A percentile compares a stretch with the other conserved stretches of the same genome.
phyloP scores from a whole-genome alignment of 2,888 invertebrate species.

The Sicus ferrugineus region DNA sequence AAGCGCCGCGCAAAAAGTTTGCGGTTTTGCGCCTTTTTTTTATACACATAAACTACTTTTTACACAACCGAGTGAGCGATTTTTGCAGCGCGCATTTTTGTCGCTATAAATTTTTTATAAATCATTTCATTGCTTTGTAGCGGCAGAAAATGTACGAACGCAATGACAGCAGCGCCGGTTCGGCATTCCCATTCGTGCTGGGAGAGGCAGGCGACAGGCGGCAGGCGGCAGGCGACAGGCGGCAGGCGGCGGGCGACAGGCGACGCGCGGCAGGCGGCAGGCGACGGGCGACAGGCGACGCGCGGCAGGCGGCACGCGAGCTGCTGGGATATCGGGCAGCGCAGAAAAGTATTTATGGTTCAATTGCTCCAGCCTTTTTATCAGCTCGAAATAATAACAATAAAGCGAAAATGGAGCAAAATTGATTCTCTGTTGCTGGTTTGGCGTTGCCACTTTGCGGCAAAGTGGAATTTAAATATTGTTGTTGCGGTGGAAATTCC shows the following conservation, averaged over 20 bases:
- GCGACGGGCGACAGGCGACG: neutral
- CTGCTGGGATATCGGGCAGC: neutral
- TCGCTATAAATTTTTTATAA: slow-evolving; percentile 21
- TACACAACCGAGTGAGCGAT: neutral
- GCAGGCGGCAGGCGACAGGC: neutral
- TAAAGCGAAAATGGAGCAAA: neutral
- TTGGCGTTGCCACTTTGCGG: slow-evolving; percentile 8
- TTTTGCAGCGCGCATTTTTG: neutral
- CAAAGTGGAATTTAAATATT: slow-evolving; percentile 16
- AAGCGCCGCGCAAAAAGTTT: neutral
- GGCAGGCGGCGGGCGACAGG: no score
- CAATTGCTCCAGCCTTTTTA: slow-evolving; percentile 10
- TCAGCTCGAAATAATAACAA: neutral
- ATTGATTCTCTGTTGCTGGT: slow-evolving; percentile 22
- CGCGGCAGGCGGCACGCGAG: neutral
- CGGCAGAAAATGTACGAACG: no score
- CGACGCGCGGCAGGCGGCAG: neutral
- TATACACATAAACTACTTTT: neutral
- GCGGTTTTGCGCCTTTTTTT: neutral
- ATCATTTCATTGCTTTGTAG: slow-evolving; percentile 13
- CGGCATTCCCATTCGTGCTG: no score
- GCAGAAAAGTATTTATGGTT: slow-evolving; percentile 9
- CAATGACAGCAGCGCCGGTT: no score
- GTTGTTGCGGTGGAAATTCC: slow-evolving; percentile 19
- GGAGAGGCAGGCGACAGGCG: neutral